Conservation (phyloP, 2,888 invertebrate species). For the Brenthis hecate region DNA sequence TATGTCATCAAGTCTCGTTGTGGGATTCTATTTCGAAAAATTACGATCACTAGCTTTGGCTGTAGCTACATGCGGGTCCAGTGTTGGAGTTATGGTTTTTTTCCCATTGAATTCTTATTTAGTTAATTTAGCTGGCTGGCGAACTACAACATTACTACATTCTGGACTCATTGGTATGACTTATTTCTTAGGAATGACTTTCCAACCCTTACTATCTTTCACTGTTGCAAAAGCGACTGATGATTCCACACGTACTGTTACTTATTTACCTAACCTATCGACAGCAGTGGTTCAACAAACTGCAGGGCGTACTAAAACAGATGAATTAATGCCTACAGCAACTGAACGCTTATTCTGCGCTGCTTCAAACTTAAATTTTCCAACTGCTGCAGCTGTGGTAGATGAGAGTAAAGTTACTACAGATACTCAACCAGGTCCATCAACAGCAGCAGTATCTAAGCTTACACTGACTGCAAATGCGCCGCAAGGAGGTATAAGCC, state of each 20-base stretch:
- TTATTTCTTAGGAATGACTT: conserved; percentile 67
- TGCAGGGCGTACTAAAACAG: conserved; percentile 47
- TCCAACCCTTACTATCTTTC: conserved; percentile 63
- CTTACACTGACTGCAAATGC: conserved; percentile 58
- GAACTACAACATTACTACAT: conserved; percentile 62
- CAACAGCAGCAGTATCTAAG: conserved; percentile 55
- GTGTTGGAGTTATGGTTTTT: conserved; percentile 65
- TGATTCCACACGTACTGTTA: conserved; percentile 66
- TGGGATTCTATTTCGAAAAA: conserved; percentile 75
- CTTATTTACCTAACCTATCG: conserved; percentile 68
- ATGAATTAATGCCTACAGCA: conserved; percentile 47
- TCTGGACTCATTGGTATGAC: conserved; percentile 62
- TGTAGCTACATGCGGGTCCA: conserved; percentile 63
- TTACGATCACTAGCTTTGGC: conserved; percentile 64
- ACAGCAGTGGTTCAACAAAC: conserved; percentile 46
- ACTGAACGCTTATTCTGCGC: conserved; percentile 57
- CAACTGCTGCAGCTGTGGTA: conserved; percentile 67
- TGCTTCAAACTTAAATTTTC: conserved; percentile 57
- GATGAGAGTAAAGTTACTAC: conserved; percentile 46
- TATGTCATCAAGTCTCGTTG: conserved; percentile 62
- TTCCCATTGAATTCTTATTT: conserved; percentile 62
- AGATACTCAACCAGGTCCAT: conserved; percentile 56
- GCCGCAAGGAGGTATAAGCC: conserved; percentile 60
- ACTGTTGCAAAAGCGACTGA: conserved; percentile 59
- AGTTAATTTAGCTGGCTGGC: conserved; percentile 64